Conservation (phyloP, 2,113 vertebrate genomes). For the Mobula hypostoma region DNA sequence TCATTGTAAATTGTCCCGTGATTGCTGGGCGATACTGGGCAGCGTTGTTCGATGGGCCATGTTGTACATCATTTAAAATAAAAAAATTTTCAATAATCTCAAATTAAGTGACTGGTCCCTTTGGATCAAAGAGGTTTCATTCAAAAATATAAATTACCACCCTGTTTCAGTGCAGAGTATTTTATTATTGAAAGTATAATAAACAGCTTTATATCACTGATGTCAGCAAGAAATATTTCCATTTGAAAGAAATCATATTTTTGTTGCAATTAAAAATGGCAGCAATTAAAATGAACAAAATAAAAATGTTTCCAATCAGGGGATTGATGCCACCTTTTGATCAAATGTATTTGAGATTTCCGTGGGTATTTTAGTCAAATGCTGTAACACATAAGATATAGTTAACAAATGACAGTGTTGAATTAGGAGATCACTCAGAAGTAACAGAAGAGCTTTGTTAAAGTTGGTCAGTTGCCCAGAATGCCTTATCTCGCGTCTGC, state of each 20-base stretch:
- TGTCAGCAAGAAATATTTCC: neutral
- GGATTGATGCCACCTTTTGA: constrained; percentile 24
- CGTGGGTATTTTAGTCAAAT: constrained; percentile 3
- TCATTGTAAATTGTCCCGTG: too few relatives aligned
- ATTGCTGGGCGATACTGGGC: too few relatives aligned
- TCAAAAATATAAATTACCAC: neutral
- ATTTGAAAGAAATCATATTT: neutral
- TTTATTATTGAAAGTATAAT: neutral
- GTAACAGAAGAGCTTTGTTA: constrained; percentile 50
- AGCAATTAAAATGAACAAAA: constrained; percentile 32
- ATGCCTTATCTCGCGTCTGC: constrained; percentile 65
- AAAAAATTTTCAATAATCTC: neutral
- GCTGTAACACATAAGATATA: constrained; percentile 34
- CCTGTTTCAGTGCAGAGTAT: neutral
- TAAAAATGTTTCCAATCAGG: constrained; percentile 24
- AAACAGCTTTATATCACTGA: constrained; percentile 6
- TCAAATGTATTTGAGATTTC: constrained; percentile 11
- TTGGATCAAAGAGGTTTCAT: neutral
- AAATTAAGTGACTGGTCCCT: neutral
- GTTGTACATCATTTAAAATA: too few relatives aligned
- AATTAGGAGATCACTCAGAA: constrained; percentile 38
- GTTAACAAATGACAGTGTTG: constrained; percentile 36
- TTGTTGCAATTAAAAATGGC: constrained; percentile 15
- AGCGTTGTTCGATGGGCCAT: too few relatives aligned
- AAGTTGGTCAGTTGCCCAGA: constrained; percentile 56